These are phyloP conservation scores for Embiotoca jacksoni DNA, from an alignment of 2,113 vertebrate genomes.

Conservation along the genomic window DNA sequence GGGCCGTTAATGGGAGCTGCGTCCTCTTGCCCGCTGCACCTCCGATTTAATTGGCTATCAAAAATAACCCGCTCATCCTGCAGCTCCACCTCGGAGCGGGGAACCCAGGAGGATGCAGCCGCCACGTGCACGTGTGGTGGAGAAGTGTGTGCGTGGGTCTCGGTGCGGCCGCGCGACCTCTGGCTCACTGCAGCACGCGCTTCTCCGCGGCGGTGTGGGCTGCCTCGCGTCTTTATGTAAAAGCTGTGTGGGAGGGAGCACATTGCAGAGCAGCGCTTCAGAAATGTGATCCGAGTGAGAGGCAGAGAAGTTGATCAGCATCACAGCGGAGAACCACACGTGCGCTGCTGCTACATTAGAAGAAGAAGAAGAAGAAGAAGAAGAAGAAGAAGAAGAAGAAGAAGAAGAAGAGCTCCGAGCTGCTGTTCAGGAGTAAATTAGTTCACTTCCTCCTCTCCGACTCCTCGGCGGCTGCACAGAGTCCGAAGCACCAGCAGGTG, in stretches of 20 bases:
- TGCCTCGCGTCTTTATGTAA: slow-evolving; percentile 78
- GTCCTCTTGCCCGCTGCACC: slow-evolving; percentile 40
- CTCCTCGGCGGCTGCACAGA: slow-evolving; percentile 38
- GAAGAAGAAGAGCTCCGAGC: neutral
- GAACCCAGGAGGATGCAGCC: slow-evolving; percentile 43
- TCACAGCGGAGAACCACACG: too few species aligned
- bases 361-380: neutral
- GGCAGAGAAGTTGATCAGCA: slow-evolving; percentile 24
- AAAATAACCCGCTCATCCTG: slow-evolving; percentile 69
- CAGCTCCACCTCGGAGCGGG: slow-evolving; percentile 29
- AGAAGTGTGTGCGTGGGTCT: slow-evolving; percentile 60
- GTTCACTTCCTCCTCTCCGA: slow-evolving; percentile 55
- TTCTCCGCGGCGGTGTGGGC: slow-evolving; percentile 64
- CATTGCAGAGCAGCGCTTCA: slow-evolving; percentile 42
- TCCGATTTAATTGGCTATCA: slow-evolving; percentile 72
- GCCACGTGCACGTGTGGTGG: slow-evolving; percentile 43
- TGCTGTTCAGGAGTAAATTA: slow-evolving; percentile 45
- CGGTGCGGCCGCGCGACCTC: slow-evolving; percentile 46
- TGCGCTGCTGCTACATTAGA: too few species aligned
- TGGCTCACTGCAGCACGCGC: slow-evolving; percentile 20
- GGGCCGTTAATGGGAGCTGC: too few species aligned
- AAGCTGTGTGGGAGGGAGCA: slow-evolving; percentile 75
- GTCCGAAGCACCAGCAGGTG: slow-evolving; percentile 68
- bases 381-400: too few species aligned
- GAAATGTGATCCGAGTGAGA: slow-evolving; percentile 58